These are phyloP conservation scores for Alsophila aescularia DNA, from an alignment of 2,888 invertebrate species.

Conservation along the genomic window DNA sequence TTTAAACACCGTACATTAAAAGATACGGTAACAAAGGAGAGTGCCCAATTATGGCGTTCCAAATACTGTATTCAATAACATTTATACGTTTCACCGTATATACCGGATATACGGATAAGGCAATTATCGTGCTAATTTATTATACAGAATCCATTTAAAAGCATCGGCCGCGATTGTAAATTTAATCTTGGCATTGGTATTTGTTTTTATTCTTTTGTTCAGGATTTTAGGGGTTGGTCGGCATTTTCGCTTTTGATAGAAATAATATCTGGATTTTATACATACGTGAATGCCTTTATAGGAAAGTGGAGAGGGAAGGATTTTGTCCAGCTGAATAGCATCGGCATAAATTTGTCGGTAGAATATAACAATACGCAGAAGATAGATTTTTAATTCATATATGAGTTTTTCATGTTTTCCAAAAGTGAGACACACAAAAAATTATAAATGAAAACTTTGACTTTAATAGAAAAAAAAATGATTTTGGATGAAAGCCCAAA, in stretches of 20 bases:
- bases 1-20: constrained; percentile 4
- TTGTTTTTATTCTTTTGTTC: constrained; percentile 27
- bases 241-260: constrained; percentile 3
- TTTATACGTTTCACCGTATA: constrained; percentile 33
- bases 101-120: constrained; percentile 44
- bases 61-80: constrained; percentile 44
- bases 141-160: constrained; percentile 39
- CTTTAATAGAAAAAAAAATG: no score
- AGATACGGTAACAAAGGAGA: constrained; percentile 13
- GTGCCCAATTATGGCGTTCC: constrained; percentile 25
- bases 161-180: constrained; percentile 33
- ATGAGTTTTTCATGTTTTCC: no score
- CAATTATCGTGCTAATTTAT: constrained; percentile 59
- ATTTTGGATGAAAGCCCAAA: no score
- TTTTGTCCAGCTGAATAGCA: no score
- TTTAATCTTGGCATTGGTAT: constrained; percentile 37
- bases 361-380: no score
- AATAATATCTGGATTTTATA: no score
- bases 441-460: no score
- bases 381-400: no score
- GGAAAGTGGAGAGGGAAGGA: no score
- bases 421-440: no score
- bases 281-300: no score
- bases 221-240: constrained; percentile 13
- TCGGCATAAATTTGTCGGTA: no score